phyloP scores from a whole-genome alignment of 2,797 vertebrate species.

The Pantherophis alleghaniensis region DNA sequence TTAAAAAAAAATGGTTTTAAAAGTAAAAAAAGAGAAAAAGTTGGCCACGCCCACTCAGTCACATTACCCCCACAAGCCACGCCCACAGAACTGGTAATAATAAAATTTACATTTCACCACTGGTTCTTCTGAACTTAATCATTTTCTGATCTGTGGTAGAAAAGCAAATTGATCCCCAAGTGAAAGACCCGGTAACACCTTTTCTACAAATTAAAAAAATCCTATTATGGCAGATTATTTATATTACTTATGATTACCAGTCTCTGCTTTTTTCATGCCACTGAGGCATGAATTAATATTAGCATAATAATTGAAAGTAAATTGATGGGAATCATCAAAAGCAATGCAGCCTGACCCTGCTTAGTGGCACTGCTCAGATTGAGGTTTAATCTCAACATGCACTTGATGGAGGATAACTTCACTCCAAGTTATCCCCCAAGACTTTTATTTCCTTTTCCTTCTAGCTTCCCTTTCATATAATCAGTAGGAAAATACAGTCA shows the following conservation, averaged over 20 bases:
- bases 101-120: too few species aligned
- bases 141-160: background rate
- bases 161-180: background rate
- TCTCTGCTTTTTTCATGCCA: background rate
- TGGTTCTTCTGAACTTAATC: background rate
- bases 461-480: background rate
- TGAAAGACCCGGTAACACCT: background rate
- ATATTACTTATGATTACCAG: background rate
- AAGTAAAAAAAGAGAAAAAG: too few species aligned
- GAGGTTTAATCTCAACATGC: background rate
- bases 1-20: too few species aligned
- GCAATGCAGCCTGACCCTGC: background rate
- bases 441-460: background rate
- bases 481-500: background rate
- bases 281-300: background rate
- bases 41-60: too few species aligned
- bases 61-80: too few species aligned
- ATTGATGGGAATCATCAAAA: background rate
- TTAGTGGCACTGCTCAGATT: background rate
- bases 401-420: background rate
- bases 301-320: background rate
- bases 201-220: background rate
- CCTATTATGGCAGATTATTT: background rate
- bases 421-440: background rate
- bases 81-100: too few species aligned